Conservation (phyloP, 2,888 invertebrate genomes). For the Scaptomyza caliginosa region DNA sequence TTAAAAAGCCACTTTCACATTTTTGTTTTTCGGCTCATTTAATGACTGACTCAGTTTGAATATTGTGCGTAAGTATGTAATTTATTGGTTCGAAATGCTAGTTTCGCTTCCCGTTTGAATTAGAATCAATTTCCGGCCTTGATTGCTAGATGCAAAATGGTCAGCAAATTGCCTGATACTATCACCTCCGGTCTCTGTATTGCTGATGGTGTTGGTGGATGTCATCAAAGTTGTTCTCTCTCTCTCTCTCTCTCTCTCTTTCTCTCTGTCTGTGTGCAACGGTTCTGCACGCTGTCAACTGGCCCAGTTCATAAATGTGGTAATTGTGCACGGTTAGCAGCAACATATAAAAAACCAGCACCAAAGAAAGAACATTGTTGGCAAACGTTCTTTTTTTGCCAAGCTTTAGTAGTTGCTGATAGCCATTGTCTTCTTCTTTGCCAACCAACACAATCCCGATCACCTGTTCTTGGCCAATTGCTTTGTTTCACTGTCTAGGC, state of each 20-base stretch:
- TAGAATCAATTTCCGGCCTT: slow-evolving; percentile 60
- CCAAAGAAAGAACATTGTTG: slow-evolving; percentile 30
- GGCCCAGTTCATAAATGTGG: slow-evolving; percentile 78
- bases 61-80: slow-evolving; percentile 38
- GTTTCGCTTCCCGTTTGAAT: slow-evolving; percentile 51
- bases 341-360: slow-evolving; percentile 51
- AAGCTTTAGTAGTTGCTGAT: slow-evolving; percentile 1
- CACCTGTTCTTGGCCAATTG: slow-evolving; percentile 27
- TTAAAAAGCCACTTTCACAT: slow-evolving; percentile 44
- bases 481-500: background rate
- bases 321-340: slow-evolving; percentile 72
- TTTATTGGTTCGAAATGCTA: slow-evolving; percentile 46
- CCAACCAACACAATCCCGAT: slow-evolving; percentile 25
- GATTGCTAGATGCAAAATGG: slow-evolving; percentile 41
- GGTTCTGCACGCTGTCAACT: slow-evolving; percentile 61
- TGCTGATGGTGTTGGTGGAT: slow-evolving; percentile 6
- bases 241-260: background rate
- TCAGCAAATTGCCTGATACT: slow-evolving; percentile 11
- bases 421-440: slow-evolving; percentile 13
- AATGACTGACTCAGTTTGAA: slow-evolving; percentile 44
- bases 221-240: slow-evolving; percentile 34
- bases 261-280: slow-evolving; percentile 22
- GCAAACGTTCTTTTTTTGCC: slow-evolving; percentile 33
- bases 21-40: slow-evolving; percentile 17
- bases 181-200: slow-evolving; percentile 22